A percentile compares a stretch with the other conserved stretches of the same genome.
Conservation (phyloP, 2,113 vertebrate genomes). For the Actenoides hombroni region DNA sequence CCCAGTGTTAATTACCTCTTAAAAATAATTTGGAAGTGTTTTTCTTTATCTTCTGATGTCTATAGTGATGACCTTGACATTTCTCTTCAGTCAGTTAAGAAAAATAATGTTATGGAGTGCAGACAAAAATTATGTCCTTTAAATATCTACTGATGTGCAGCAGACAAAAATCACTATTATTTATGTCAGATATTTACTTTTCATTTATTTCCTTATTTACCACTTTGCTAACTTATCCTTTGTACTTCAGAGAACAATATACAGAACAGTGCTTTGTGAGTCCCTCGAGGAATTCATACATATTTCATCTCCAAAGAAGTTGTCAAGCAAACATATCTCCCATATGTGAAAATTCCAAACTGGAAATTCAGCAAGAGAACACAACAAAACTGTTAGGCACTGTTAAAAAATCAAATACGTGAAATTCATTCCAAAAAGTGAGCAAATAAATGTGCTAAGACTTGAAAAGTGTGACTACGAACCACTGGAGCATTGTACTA, state of each 20-base stretch:
- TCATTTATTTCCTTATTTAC: neutral
- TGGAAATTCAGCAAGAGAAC: neutral
- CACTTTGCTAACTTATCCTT: neutral
- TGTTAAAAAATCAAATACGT: neutral
- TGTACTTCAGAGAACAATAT: neutral
- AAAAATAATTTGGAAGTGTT: neutral
- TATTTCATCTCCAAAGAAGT: neutral
- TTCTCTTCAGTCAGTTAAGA: neutral
- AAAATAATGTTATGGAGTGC: neutral
- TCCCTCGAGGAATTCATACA: neutral
- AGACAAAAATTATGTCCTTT: neutral
- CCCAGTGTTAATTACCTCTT: neutral
- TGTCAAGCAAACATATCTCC: neutral
- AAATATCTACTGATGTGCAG: neutral
- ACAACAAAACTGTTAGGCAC: neutral
- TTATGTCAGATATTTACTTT: neutral
- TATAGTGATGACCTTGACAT: neutral
- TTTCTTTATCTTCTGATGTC: neutral
- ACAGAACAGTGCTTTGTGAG: neutral
- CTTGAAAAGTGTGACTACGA: neutral
- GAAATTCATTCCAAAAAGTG: neutral
- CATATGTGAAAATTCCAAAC: neutral
- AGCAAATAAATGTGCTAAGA: neutral
- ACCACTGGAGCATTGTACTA: accelerated
- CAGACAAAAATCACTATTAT: neutral